Evolutionary conservation across 2,113 vertebrate species (phyloP).

Genomic region (Phainopepla nitens): DNA sequence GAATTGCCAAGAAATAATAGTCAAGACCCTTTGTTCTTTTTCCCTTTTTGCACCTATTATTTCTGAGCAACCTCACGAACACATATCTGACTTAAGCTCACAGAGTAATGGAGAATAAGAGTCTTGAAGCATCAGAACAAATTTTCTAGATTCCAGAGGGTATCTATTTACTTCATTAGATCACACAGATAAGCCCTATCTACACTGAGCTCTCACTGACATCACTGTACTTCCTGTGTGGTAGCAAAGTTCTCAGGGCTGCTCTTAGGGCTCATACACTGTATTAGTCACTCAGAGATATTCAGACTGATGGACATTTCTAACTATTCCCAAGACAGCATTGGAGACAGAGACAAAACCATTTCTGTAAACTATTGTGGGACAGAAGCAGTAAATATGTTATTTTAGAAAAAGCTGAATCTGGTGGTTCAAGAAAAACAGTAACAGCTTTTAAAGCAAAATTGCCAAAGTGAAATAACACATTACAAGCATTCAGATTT

Average conservation of each 20-base stretch:
- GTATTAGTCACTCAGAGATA: background rate
- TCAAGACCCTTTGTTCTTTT: background rate
- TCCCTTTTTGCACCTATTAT: background rate
- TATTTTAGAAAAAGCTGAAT: background rate
- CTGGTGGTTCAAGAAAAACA: background rate
- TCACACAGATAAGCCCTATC: background rate
- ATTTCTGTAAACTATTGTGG: background rate
- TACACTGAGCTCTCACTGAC: background rate
- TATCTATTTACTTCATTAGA: background rate
- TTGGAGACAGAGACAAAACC: background rate
- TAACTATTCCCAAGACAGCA: background rate
- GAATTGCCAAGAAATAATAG: conserved; percentile 4
- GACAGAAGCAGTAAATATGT: background rate
- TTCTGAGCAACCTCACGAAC: background rate
- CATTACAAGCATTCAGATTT: background rate
- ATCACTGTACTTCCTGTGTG: background rate
- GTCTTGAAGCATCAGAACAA: background rate
- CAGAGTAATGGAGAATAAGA: background rate
- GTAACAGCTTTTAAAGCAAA: background rate
- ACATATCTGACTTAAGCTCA: background rate
- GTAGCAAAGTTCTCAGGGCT: background rate
- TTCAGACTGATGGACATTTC: background rate
- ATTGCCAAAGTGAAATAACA: background rate
- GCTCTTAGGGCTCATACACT: background rate
- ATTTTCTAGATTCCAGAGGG: background rate